phyloP scores from a whole-genome alignment of 2,797 vertebrate species.

The Triplophysa yarkandensis region DNA sequence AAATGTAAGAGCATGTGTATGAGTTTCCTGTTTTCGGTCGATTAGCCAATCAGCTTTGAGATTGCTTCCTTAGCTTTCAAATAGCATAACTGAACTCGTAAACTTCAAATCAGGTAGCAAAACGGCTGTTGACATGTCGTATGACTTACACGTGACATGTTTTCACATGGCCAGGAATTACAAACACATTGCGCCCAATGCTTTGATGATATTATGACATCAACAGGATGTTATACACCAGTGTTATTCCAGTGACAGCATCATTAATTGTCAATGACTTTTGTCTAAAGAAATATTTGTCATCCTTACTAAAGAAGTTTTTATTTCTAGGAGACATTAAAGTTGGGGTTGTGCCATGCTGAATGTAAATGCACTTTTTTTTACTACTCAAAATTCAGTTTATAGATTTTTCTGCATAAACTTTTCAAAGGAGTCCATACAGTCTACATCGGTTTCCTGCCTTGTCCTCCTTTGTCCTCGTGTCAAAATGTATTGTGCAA shows the following conservation, averaged over 20 bases:
- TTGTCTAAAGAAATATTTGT: not conserved
- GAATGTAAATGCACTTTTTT: not conserved
- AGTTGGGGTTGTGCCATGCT: not conserved
- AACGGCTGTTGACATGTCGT: not conserved
- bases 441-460: not conserved
- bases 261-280: not conserved
- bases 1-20: not conserved
- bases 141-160: not conserved
- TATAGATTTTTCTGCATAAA: not conserved
- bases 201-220: not conserved
- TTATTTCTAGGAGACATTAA: not conserved
- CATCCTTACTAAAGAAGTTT: not conserved
- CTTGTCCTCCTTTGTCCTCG: not conserved
- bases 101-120: not conserved
- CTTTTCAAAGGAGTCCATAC: too few relatives aligned
- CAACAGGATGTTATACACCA: not conserved
- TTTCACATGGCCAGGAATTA: too few relatives aligned
- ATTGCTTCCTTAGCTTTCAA: not conserved
- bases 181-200: not conserved
- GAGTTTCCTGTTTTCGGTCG: conserved; percentile 18
- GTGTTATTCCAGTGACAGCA: not conserved
- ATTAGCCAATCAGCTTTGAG: conserved; percentile 8
- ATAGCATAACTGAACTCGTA: not conserved
- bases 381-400: not conserved
- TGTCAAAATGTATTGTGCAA: not conserved